Evolutionary conservation across 37 sponge, comb jelly and placozoan genomes (phyloP).

Genomic region (Beroe forskalii): DNA sequence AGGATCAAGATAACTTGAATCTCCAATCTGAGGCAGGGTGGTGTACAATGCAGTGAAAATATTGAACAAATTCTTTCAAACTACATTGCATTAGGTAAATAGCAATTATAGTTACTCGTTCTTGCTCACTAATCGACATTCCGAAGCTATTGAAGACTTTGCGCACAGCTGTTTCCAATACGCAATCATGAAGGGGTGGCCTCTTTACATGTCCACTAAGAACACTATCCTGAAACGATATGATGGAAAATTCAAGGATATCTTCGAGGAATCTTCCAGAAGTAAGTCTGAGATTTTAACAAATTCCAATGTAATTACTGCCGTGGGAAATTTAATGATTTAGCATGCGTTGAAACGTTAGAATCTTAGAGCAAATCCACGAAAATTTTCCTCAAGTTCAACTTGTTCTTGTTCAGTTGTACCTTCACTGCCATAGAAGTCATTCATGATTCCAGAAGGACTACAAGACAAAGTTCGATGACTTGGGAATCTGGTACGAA

Average conservation of each 20-base stretch:
- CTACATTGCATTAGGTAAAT: too few relatives aligned
- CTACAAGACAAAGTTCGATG: slow-evolving; percentile 68
- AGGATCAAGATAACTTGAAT: too few relatives aligned
- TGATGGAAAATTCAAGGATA: slow-evolving; percentile 68
- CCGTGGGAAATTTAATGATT: too few relatives aligned
- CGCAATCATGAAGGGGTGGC: slow-evolving; percentile 67
- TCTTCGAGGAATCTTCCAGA: slow-evolving; percentile 68
- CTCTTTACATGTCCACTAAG: slow-evolving; percentile 67
- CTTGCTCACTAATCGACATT: too few relatives aligned
- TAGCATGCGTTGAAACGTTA: neutral
- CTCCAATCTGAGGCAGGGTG: too few relatives aligned
- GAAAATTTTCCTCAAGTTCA: too few relatives aligned
- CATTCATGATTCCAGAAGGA: slow-evolving; percentile 59
- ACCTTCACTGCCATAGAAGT: too few relatives aligned
- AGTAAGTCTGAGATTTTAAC: slow-evolving; percentile 15
- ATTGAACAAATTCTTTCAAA: too few relatives aligned
- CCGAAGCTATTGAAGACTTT: slow-evolving; percentile 69
- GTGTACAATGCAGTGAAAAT: too few relatives aligned
- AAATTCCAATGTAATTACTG: neutral
- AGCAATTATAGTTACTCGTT: too few relatives aligned
- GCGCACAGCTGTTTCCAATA: slow-evolving; percentile 72
- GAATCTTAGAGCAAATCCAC: too few relatives aligned
- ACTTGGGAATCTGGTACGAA: slow-evolving; percentile 62
- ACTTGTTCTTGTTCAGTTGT: too few relatives aligned
- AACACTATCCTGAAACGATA: slow-evolving; percentile 68